Conservation (phyloP, 2,888 invertebrate species). For the Epistrophella euchroma region DNA sequence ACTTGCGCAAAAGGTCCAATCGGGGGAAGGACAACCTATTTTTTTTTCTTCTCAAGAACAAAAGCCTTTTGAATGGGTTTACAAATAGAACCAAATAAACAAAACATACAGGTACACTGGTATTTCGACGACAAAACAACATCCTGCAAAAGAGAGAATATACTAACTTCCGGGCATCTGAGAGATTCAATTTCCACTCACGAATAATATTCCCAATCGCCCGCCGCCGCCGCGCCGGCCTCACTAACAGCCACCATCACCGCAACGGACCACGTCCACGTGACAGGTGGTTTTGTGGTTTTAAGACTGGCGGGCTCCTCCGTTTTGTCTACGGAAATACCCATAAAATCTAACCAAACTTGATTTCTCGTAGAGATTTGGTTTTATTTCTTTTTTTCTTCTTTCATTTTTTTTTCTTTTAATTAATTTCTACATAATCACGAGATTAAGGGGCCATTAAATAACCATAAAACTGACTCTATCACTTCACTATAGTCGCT, state of each 20-base stretch:
- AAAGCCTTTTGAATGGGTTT: conserved; percentile 22
- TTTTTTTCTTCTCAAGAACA: neutral
- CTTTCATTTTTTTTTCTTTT: conserved; percentile 27
- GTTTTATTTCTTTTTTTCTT: conserved; percentile 4
- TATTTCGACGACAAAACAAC: neutral
- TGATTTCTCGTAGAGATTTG: conserved; percentile 40
- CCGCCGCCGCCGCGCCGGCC: no score
- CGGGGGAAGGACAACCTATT: neutral
- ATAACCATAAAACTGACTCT: conserved; percentile 61
- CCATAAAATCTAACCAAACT: conserved; percentile 68
- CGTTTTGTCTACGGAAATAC: conserved; percentile 54
- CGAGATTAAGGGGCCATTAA: conserved; percentile 60
- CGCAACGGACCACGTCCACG: neutral
- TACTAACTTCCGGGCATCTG: conserved; percentile 29
- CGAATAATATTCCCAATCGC: neutral
- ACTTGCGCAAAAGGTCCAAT: conserved; percentile 25
- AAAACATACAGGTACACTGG: neutral
- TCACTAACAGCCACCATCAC: no score
- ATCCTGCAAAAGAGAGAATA: conserved; percentile 4
- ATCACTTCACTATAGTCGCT: conserved; percentile 2
- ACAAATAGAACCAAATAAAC: neutral
- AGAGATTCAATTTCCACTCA: conserved; percentile 8
- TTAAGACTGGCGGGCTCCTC: conserved; percentile 5
- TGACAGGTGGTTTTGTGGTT: conserved; percentile 51
- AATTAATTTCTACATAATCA: conserved; percentile 66